These are phyloP conservation scores for Sparus aurata DNA, from an alignment of 2,797 vertebrate genomes.

Conservation along the genomic window DNA sequence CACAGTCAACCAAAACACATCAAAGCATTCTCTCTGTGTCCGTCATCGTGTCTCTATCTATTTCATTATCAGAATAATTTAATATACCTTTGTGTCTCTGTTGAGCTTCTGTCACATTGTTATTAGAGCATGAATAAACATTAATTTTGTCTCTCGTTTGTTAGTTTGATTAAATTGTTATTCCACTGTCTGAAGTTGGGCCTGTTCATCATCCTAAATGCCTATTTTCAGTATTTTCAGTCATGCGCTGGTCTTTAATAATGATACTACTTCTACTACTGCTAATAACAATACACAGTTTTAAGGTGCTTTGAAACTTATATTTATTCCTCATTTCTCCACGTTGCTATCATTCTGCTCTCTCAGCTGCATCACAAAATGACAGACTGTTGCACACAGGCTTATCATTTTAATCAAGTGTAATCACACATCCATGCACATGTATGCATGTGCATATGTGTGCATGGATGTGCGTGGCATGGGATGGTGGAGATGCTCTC, in stretches of 20 bases:
- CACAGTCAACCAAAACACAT: constrained; percentile 42
- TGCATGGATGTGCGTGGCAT: background rate
- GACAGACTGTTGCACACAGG: constrained; percentile 31
- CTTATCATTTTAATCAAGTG: constrained; percentile 29
- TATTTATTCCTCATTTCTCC: constrained; percentile 1
- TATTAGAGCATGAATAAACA: background rate
- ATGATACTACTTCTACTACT: no score
- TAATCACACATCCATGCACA: constrained; percentile 3
- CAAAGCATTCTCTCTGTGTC: constrained; percentile 19
- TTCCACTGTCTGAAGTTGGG: background rate
- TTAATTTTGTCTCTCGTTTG: background rate
- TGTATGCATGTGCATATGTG: background rate
- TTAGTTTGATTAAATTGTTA: constrained; percentile 19
- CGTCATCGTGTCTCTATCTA: constrained; percentile 1
- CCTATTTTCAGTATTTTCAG: background rate
- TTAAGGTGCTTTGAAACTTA: background rate
- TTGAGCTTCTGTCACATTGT: constrained; percentile 7
- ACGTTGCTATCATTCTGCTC: background rate
- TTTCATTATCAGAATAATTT: constrained; percentile 41
- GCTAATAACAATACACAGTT: background rate
- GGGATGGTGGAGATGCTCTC: background rate
- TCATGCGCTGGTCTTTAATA: background rate
- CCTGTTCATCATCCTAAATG: background rate
- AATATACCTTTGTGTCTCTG: constrained; percentile 14
- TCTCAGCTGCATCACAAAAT: constrained; percentile 14